Conservation (phyloP, 2,113 vertebrate species). For the Zosterops lateralis region DNA sequence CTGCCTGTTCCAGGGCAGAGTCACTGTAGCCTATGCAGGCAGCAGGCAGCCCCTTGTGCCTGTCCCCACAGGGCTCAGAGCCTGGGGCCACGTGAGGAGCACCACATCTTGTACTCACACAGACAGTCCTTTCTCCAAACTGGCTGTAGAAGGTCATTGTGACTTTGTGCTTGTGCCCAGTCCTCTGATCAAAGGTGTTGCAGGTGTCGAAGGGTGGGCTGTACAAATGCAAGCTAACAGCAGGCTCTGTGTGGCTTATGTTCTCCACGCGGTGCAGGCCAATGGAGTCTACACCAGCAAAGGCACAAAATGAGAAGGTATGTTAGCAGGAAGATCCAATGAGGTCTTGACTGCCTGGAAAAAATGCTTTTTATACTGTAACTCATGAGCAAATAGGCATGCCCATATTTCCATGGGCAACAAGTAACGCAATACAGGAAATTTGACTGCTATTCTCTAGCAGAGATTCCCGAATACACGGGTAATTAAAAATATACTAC, state of each 20-base stretch:
- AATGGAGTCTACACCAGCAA: slow-evolving; percentile 79
- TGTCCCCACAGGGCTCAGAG: accelerated
- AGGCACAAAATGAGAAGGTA: neutral
- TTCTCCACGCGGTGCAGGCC: slow-evolving; percentile 97
- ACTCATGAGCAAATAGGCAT: neutral
- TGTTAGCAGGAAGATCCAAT: neutral
- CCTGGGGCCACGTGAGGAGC: accelerated
- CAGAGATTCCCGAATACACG: neutral
- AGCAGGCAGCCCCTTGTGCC: accelerated
- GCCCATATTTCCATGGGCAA: neutral
- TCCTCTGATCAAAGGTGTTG: slow-evolving; percentile 93
- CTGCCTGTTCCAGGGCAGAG: neutral
- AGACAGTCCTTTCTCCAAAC: slow-evolving; percentile 84
- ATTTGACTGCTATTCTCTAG: neutral
- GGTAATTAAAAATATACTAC: neutral
- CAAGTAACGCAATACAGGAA: neutral
- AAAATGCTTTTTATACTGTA: neutral
- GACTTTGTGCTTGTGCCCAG: slow-evolving; percentile 89
- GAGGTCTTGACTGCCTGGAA: neutral
- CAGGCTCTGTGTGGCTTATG: slow-evolving; percentile 90
- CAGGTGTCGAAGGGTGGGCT: slow-evolving; percentile 89
- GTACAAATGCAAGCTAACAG: slow-evolving; percentile 92
- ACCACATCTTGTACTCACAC: slow-evolving; percentile 73
- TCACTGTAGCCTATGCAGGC: accelerated
- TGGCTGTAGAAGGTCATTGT: slow-evolving; percentile 96